A percentile compares a stretch with the other conserved stretches of the same genome.
These are phyloP conservation scores for Lasioglossum baleicum DNA, from an alignment of 1,140 invertebrate genomes.

Conservation along the genomic window DNA sequence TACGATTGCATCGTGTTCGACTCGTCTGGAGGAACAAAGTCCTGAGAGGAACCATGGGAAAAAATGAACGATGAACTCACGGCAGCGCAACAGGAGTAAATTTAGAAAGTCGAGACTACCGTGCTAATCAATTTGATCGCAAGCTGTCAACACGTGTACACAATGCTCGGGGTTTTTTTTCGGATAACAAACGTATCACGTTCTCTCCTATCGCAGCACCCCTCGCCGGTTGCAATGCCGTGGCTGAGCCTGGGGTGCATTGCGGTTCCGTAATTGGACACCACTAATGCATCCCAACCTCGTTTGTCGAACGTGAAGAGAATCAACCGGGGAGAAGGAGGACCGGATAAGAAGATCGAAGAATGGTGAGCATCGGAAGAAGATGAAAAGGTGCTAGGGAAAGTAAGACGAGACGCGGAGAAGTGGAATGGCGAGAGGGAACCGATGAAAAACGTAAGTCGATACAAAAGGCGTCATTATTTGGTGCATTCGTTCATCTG, in stretches of 20 bases:
- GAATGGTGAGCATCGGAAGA: background rate
- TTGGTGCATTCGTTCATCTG: slow-evolving; percentile 46
- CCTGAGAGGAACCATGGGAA: too few relatives aligned
- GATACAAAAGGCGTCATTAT: slow-evolving; percentile 51
- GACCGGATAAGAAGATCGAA: slow-evolving; percentile 4
- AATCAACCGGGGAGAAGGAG: slow-evolving; percentile 44
- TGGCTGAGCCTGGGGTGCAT: slow-evolving; percentile 36
- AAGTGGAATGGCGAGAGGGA: background rate
- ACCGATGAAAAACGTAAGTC: slow-evolving; percentile 9
- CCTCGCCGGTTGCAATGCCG: slow-evolving; percentile 28
- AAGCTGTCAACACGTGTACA: background rate
- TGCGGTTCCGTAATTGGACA: slow-evolving; percentile 57
- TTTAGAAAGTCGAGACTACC: background rate
- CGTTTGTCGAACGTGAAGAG: slow-evolving; percentile 60
- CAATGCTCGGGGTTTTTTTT: background rate
- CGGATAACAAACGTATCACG: slow-evolving; percentile 1
- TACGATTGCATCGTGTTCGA: too few relatives aligned
- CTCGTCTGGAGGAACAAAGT: too few relatives aligned
- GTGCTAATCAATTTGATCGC: background rate
- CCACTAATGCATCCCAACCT: slow-evolving; percentile 61
- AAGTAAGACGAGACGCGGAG: too few relatives aligned
- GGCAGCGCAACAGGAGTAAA: too few relatives aligned
- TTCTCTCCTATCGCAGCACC: background rate
- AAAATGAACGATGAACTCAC: too few relatives aligned
- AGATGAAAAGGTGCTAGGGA: background rate